Base-by-base conservation (phyloP, 2,888 invertebrate genomes). In the Electrophaes corylata region DNA sequence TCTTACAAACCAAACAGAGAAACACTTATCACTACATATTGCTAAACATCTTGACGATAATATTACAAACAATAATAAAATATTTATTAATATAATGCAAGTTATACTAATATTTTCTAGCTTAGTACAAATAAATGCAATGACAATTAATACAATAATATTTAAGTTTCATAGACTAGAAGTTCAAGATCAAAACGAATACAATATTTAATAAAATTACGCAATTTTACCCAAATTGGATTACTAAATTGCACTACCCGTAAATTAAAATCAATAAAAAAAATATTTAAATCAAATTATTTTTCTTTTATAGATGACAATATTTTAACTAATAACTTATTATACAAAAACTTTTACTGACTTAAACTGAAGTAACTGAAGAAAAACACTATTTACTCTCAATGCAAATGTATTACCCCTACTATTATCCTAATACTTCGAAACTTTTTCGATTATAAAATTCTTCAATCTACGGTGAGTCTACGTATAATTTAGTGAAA, bases 191-290 rank as follows among this genome's bases (percentile, higher is more conserved):
- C 40, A 37, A 49, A 48, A 31, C 49, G 29, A 12, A 50, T n/a
- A n/a, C n/a, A n/a, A n/a, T n/a, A n/a, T n/a, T 29, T 47, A 48
- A 43, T 33, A 39, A 44, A 57, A 43, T 31, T 33, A 44, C 2
- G 10, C n/a, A 16, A 29, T n/a, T 19, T 2, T 14, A 41, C 23
- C 20, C 23, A 19, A 8, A 10, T 2, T 23, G 26, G 26, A 49
- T 53, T 54, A 39, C 43, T 47, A 53, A 65, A 90, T 91, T 91
- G 91, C 91, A 91, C 91, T 81, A 81, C 91, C 91, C 91, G 76
- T 77, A 69, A 70, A 65, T 75, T 88, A 88, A 88, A 16, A 4
- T 20, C 26, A 23, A 23, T 23, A 23, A 5, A 23, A 23, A 23
- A 1, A 23, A 23, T 23, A 23, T 5, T 23, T 5, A 23, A 23